Evolutionary conservation across 2,113 vertebrate genomes (phyloP).

Genomic region (Nematolebias whitei): DNA sequence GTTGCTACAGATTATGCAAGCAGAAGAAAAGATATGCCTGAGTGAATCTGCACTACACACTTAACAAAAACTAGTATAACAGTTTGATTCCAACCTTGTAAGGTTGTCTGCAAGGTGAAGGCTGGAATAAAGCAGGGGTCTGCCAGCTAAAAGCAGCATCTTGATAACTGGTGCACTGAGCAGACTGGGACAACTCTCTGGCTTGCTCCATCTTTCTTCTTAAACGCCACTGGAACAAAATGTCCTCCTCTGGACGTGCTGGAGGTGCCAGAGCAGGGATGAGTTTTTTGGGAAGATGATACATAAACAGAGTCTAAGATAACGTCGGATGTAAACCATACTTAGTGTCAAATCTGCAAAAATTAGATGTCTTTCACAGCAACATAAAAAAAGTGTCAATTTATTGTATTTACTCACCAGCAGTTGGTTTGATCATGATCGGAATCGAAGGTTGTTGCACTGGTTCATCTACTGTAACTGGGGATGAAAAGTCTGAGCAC

Average conservation of each 20-base stretch:
- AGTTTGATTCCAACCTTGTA: slow-evolving; percentile 44
- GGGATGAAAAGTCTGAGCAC: slow-evolving; percentile 69
- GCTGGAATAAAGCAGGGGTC: slow-evolving; percentile 2
- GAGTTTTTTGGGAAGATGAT: slow-evolving; percentile 22
- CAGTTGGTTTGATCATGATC: slow-evolving; percentile 42
- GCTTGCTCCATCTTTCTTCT: slow-evolving; percentile 87
- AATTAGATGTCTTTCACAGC: neutral
- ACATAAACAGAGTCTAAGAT: slow-evolving; percentile 20
- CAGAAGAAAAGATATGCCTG: neutral
- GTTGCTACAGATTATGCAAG: slow-evolving; percentile 24
- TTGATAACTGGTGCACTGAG: slow-evolving; percentile 30
- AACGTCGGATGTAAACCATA: slow-evolving; percentile 24
- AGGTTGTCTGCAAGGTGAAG: slow-evolving; percentile 25
- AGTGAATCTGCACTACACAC: neutral
- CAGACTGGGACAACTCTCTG: slow-evolving; percentile 43
- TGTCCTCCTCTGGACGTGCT: slow-evolving; percentile 83
- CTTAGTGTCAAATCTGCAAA: neutral
- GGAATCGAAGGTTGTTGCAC: slow-evolving; percentile 46
- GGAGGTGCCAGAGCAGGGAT: slow-evolving; percentile 15
- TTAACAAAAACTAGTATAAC: neutral
- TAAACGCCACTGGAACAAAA: slow-evolving; percentile 90
- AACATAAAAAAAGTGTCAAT: neutral
- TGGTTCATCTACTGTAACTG: slow-evolving; percentile 61
- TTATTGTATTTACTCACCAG: slow-evolving; percentile 49
- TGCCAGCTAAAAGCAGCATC: slow-evolving; percentile 31